A percentile compares a stretch with the other conserved stretches of the same genome.
Conservation (phyloP, 2,888 invertebrate genomes). For the Eilema sororculum region DNA sequence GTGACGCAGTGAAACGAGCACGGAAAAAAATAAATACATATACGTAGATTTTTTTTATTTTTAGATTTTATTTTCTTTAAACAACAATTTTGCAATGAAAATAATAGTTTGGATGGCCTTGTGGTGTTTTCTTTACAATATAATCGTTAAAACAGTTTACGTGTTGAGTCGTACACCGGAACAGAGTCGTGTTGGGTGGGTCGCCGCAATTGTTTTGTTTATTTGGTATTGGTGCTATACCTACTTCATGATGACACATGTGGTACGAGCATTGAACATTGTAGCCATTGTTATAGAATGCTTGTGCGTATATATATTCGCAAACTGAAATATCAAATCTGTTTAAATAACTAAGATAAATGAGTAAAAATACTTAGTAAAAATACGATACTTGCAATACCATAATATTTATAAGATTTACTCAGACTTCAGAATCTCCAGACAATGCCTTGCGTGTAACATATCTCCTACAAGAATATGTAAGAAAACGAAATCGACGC, state of each 20-base stretch:
- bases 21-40: constrained; percentile 31
- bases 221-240: background rate
- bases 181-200: background rate
- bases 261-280: constrained; percentile 7
- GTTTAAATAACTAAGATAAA: background rate
- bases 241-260: constrained; percentile 12
- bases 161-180: constrained; percentile 16
- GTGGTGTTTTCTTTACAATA: background rate
- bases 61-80: background rate
- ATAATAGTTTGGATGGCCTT: constrained; percentile 1
- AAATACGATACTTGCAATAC: too few species aligned
- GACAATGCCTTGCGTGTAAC: too few species aligned
- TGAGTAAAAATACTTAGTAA: background rate
- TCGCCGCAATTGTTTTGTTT: constrained; percentile 14
- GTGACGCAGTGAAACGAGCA: constrained; percentile 36
- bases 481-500: too few species aligned
- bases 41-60: constrained; percentile 14
- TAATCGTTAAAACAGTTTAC: constrained; percentile 13
- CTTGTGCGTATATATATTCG: background rate
- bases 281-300: background rate
- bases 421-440: too few species aligned
- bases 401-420: too few species aligned
- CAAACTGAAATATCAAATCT: background rate
- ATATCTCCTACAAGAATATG: too few species aligned
- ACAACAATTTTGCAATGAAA: background rate